Conservation (phyloP, 2,888 invertebrate genomes). For the Apocheima hispidaria region DNA sequence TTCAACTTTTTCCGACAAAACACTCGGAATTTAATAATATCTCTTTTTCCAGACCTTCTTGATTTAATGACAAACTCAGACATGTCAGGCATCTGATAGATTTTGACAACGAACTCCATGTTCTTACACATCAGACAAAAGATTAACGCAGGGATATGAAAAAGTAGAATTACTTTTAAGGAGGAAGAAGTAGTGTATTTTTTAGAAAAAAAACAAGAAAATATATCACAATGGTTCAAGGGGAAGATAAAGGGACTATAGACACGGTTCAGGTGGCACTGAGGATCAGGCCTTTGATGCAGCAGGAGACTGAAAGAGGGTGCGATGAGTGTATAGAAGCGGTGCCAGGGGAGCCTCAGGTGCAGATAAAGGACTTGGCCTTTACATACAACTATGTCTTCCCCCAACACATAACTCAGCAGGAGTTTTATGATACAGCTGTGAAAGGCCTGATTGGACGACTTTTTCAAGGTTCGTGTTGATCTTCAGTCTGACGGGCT, state of each 20-base stretch:
- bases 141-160: constrained; percentile 48
- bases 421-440: constrained; percentile 90
- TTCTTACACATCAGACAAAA: constrained; percentile 50
- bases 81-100: constrained; percentile 44
- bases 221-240: constrained; percentile 69
- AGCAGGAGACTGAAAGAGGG: constrained; percentile 90
- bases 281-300: constrained; percentile 92
- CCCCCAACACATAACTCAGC: constrained; percentile 88
- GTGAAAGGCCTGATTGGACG: constrained; percentile 90
- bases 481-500: neutral
- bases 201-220: constrained; percentile 30
- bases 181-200: constrained; percentile 40
- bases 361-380: constrained; percentile 89
- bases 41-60: constrained; percentile 50
- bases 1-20: neutral
- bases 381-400: constrained; percentile 96
- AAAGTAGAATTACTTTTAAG: constrained; percentile 37
- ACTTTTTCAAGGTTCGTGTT: constrained; percentile 90
- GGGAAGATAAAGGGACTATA: constrained; percentile 65
- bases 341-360: constrained; percentile 88
- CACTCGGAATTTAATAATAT: constrained; percentile 20
- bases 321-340: constrained; percentile 91
- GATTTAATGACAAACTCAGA: constrained; percentile 39
- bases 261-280: constrained; percentile 92
- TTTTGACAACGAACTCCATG: constrained; percentile 47